These are phyloP conservation scores for Tragelaphus imberbis DNA, from an alignment of 2,113 vertebrate genomes.

Conservation along the genomic window DNA sequence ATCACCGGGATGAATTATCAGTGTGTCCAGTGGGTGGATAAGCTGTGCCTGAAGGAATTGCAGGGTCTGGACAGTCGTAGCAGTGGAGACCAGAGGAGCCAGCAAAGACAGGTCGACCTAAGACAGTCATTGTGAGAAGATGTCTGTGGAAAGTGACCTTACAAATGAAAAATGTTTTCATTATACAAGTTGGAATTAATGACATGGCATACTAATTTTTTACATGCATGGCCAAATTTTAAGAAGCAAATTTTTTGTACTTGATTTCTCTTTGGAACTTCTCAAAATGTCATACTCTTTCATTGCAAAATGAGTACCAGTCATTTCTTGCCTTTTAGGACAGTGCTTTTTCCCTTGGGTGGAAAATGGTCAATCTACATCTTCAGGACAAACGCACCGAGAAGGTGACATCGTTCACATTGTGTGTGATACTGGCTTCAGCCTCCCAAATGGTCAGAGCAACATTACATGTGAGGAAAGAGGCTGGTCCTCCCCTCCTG, in stretches of 20 bases:
- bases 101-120: no score
- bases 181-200: background rate
- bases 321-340: background rate
- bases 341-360: conserved; percentile 40
- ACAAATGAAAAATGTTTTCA: background rate
- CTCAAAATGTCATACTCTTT: background rate
- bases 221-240: background rate
- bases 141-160: background rate
- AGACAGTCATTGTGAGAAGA: background rate
- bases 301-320: background rate
- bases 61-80: background rate
- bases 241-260: background rate
- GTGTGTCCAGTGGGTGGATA: background rate
- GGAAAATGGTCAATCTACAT: background rate
- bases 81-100: background rate
- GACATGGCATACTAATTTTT: background rate
- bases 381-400: background rate
- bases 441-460: background rate
- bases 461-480: background rate
- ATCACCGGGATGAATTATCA: fast-evolving
- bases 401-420: background rate
- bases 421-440: background rate
- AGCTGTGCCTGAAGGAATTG: fast-evolving
- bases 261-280: background rate
- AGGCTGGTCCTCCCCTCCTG: background rate